Conservation (phyloP, 2,113 vertebrate species). For the Rhombomys opimus region DNA sequence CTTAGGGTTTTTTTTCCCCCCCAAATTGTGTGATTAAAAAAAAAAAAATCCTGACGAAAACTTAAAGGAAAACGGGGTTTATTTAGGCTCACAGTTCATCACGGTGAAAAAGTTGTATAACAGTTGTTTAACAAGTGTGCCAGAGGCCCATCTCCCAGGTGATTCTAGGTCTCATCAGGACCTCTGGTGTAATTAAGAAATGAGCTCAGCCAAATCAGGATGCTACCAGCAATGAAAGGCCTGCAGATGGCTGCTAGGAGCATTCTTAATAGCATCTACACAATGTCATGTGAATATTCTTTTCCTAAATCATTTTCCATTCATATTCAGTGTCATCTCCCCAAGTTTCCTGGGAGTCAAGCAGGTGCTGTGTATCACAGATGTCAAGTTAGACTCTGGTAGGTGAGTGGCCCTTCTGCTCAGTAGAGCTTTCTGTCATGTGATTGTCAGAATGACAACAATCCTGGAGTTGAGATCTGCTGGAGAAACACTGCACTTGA, state of each 20-base stretch:
- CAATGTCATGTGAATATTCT: background rate
- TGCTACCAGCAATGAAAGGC: background rate
- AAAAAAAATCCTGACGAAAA: background rate
- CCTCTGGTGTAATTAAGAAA: background rate
- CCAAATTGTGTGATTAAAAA: background rate
- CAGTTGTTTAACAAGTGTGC: background rate
- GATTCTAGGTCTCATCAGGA: background rate
- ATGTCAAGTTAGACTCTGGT: background rate
- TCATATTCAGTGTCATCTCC: background rate
- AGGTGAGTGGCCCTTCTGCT: background rate
- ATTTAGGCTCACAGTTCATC: background rate
- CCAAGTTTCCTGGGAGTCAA: background rate
- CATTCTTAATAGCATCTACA: background rate
- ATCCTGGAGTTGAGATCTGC: background rate
- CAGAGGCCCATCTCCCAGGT: background rate
- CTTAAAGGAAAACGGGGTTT: background rate
- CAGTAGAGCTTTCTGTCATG: background rate
- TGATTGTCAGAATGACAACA: conserved; percentile 13
- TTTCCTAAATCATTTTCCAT: background rate
- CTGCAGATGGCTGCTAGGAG: background rate
- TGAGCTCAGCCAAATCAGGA: background rate
- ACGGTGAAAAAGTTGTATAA: background rate
- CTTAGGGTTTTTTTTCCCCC: background rate
- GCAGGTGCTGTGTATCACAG: background rate
- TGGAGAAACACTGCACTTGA: background rate